Conservation (phyloP, 1,140 invertebrate species). For the Microvelia longipes region DNA sequence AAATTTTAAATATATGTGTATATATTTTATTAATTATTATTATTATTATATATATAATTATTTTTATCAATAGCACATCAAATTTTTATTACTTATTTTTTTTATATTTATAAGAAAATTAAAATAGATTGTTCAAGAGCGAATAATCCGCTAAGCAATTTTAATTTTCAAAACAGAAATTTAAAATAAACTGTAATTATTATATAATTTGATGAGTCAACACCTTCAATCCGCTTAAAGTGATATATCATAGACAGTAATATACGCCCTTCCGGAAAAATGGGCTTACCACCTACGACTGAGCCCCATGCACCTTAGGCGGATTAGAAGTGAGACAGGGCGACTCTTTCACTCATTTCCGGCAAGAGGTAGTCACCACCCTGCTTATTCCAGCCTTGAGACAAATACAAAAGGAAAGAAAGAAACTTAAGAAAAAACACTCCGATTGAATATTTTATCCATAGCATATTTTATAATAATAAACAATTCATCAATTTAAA, state of each 20-base stretch:
- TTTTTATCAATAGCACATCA: too few relatives aligned
- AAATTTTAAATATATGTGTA: too few relatives aligned
- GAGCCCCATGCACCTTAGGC: background rate
- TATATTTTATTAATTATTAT: too few relatives aligned
- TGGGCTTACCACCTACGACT: background rate
- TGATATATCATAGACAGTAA: background rate
- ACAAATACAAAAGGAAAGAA: background rate
- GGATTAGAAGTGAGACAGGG: background rate
- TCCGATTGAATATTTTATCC: background rate
- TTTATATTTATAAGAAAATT: too few relatives aligned
- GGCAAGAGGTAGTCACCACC: background rate
- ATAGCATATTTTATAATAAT: background rate
- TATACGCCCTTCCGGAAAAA: background rate
- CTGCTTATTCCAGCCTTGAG: background rate
- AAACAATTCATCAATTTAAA: background rate
- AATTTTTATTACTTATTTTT: too few relatives aligned
- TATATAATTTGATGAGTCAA: too few relatives aligned
- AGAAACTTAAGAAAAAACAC: too few relatives aligned
- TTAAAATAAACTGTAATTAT: too few relatives aligned
- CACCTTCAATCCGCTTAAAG: background rate
- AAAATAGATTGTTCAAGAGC: too few relatives aligned
- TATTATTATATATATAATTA: too few relatives aligned
- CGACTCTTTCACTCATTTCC: background rate
- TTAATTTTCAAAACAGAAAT: too few relatives aligned
- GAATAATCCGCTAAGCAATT: too few relatives aligned